Conservation (phyloP, 2,888 invertebrate species). For the Clepsis dumicolana region DNA sequence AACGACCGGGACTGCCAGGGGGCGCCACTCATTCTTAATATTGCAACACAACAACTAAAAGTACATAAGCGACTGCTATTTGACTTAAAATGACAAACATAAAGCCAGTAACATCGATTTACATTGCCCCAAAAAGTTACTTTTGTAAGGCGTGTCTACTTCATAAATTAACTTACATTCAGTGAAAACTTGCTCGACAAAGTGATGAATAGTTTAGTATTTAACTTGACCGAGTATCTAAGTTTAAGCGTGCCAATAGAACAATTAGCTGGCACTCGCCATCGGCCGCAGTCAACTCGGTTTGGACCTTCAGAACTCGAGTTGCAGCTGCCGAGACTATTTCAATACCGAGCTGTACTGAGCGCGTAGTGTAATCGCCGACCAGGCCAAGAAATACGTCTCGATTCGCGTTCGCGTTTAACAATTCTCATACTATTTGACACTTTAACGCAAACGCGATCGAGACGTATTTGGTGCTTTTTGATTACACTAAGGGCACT, state of each 20-base stretch:
- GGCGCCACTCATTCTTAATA: no score
- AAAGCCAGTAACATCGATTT: background rate
- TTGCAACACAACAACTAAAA: background rate
- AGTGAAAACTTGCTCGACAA: background rate
- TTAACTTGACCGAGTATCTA: background rate
- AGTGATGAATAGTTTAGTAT: slow-evolving; percentile 2
- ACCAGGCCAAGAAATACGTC: no score
- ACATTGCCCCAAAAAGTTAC: background rate
- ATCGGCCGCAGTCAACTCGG: background rate
- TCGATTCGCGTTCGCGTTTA: no score
- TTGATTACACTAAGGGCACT: no score
- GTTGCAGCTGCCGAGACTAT: no score
- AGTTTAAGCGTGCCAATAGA: background rate
- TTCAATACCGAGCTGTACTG: no score
- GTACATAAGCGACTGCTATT: background rate
- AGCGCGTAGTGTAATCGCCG: no score
- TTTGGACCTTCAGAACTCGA: background rate
- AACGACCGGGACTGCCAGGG: no score
- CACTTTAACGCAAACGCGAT: no score
- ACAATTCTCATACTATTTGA: no score
- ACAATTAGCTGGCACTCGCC: background rate
- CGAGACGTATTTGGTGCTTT: no score
- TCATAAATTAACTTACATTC: background rate
- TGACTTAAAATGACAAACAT: no score
- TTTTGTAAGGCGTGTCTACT: background rate